Evolutionary conservation across 2,113 vertebrate genomes (phyloP).

Genomic region (Caranx melampygus): DNA sequence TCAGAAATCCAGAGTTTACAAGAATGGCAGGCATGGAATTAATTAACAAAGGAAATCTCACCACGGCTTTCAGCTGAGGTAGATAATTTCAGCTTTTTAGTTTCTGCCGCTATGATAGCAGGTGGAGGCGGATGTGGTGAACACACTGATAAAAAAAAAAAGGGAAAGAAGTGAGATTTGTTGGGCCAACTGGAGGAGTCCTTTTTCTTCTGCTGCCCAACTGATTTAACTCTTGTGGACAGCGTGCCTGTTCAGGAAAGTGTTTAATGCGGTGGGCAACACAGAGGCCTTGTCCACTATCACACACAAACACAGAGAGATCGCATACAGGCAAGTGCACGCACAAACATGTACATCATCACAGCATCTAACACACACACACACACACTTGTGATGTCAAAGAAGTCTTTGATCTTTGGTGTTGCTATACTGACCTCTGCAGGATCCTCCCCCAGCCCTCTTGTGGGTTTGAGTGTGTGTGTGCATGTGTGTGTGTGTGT

Average conservation of each 20-base stretch:
- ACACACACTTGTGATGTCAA: constrained; percentile 55
- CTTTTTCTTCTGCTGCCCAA: not conserved
- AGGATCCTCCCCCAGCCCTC: constrained; percentile 75
- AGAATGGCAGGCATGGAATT: constrained; percentile 81
- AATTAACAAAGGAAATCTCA: constrained; percentile 83
- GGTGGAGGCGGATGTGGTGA: constrained; percentile 37
- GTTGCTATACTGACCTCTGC: constrained; percentile 92
- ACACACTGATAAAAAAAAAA: constrained; percentile 34
- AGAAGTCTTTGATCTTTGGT: constrained; percentile 79
- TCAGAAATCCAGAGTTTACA: constrained; percentile 74
- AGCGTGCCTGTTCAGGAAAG: constrained; percentile 16
- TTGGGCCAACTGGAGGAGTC: constrained; percentile 31
- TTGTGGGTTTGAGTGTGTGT: constrained; percentile 42
- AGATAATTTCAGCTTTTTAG: constrained; percentile 75
- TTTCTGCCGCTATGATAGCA: constrained; percentile 52
- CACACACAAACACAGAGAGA: constrained; percentile 26
- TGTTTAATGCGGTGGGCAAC: constrained; percentile 19
- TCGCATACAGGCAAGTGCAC: not conserved
- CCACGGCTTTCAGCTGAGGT: constrained; percentile 59
- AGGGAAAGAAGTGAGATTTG: constrained; percentile 27
- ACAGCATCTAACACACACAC: not conserved
- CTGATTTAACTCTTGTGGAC: constrained; percentile 26
- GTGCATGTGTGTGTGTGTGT: not conserved
- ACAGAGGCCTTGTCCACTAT: constrained; percentile 29
- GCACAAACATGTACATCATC: not conserved